phyloP scores from a whole-genome alignment of 2,888 invertebrate species.

The Chrysodeixis includens region DNA sequence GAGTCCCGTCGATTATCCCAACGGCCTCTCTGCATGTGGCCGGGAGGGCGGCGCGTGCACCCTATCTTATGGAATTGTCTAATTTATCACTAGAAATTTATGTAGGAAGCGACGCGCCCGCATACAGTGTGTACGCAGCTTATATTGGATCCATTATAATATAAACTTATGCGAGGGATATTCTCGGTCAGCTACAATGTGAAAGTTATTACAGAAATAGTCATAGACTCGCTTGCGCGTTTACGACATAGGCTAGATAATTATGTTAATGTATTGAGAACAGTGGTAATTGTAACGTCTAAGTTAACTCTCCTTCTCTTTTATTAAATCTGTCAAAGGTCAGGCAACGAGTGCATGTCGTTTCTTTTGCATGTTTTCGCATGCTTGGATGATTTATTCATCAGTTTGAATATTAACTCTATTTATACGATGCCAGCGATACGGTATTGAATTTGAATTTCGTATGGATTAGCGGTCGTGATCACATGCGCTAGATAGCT shows the following conservation, averaged over 20 bases:
- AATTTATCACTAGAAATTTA: slow-evolving; percentile 82
- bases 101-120: slow-evolving; percentile 77
- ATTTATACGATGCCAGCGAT: slow-evolving; percentile 48
- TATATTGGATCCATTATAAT: slow-evolving; percentile 59
- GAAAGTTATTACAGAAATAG: slow-evolving; percentile 70
- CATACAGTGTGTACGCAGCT: slow-evolving; percentile 66
- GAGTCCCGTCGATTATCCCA: slow-evolving; percentile 70
- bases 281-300: slow-evolving; percentile 26
- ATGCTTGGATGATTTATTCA: slow-evolving; percentile 59
- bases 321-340: slow-evolving; percentile 62
- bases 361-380: slow-evolving; percentile 50
- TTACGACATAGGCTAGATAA: slow-evolving; percentile 54
- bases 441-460: slow-evolving; percentile 50
- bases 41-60: slow-evolving; percentile 67
- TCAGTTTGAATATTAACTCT: slow-evolving; percentile 56
- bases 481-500: slow-evolving; percentile 34
- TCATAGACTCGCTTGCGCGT: slow-evolving; percentile 64
- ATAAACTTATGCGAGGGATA: slow-evolving; percentile 58
- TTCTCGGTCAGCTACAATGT: slow-evolving; percentile 59
- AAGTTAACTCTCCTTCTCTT: slow-evolving; percentile 29
- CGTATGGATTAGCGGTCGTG: slow-evolving; percentile 49
- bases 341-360: slow-evolving; percentile 46
- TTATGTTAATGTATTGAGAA: slow-evolving; percentile 67
- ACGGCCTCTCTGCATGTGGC: slow-evolving; percentile 67
- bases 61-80: slow-evolving; percentile 81